These are phyloP conservation scores for Apis laboriosa DNA, from an alignment of 1,140 invertebrate species.

Conservation along the genomic window DNA sequence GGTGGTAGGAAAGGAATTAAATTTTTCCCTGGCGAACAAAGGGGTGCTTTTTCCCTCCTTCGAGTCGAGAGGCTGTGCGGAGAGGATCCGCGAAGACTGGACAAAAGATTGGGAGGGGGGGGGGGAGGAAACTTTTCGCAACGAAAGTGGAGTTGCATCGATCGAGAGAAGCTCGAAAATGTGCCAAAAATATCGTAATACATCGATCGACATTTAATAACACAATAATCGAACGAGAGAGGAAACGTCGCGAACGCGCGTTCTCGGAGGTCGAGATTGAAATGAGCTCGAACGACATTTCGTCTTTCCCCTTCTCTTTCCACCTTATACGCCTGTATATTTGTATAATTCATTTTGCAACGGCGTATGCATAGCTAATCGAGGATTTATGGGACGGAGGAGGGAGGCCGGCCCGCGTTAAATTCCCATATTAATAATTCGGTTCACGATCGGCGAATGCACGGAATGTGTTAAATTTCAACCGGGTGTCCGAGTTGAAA, in stretches of 20 bases:
- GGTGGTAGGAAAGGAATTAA: constrained; percentile 20
- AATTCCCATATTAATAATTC: constrained; percentile 46
- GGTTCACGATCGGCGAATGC: constrained; percentile 22
- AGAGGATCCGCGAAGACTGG: not conserved
- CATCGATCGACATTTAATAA: constrained; percentile 15
- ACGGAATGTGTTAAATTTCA: constrained; percentile 37
- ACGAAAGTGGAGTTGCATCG: no score
- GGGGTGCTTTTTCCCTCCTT: not conserved
- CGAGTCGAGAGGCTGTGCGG: not conserved
- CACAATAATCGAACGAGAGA: no score
- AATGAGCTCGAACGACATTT: no score
- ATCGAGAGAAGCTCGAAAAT: no score
- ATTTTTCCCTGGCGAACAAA: constrained; percentile 15
- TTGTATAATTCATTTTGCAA: constrained; percentile 50
- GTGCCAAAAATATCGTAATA: no score
- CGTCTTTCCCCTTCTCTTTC: not conserved
- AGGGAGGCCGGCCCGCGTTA: not conserved
- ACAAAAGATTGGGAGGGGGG: not conserved
- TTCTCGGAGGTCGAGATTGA: no score
- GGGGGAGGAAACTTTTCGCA: no score
- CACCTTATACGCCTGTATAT: not conserved
- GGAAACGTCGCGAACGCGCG: no score
- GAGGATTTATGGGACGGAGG: constrained; percentile 28
- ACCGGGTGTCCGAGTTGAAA: not conserved
- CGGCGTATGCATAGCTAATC: constrained; percentile 36